A percentile compares a stretch with the other conserved stretches of the same genome.
These are phyloP conservation scores for Pantelozetes paolii DNA, from an alignment of 2,888 invertebrate species.

Conservation along the genomic window DNA sequence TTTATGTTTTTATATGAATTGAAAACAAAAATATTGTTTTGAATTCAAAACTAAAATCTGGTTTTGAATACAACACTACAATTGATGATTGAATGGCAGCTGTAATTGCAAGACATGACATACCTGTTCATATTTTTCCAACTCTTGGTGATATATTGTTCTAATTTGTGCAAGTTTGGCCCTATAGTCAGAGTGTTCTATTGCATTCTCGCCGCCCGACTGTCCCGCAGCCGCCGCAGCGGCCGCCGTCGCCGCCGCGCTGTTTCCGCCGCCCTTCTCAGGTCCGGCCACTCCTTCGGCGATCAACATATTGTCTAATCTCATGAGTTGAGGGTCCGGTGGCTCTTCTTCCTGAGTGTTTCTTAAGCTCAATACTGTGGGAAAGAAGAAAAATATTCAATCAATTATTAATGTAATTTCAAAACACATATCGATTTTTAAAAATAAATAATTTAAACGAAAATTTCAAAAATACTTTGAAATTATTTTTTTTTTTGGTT, in stretches of 20 bases:
- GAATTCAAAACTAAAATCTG: no score
- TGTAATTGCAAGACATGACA: conserved; percentile 46
- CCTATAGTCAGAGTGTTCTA: conserved; percentile 98
- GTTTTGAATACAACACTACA: no score
- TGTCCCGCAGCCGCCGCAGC: conserved; percentile 63
- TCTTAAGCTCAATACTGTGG: conserved; percentile 64
- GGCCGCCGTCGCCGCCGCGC: conserved; percentile 68
- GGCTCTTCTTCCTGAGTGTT: conserved; percentile 98
- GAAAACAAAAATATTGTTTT: no score
- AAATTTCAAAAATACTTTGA: no score
- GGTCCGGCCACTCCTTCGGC: conserved; percentile 97
- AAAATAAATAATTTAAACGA: conserved; percentile 5
- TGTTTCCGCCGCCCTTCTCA: conserved; percentile 70
- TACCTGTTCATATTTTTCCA: conserved; percentile 97
- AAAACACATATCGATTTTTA: neutral
- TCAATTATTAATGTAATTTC: conserved; percentile 35
- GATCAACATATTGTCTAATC: conserved; percentile 93
- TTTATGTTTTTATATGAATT: no score
- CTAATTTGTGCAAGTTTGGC: conserved; percentile 97
- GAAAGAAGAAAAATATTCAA: conserved; percentile 32
- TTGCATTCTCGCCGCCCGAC: conserved; percentile 83
- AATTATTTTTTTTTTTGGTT: neutral
- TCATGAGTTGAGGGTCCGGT: conserved; percentile 96
- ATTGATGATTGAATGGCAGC: no score
- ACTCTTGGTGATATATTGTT: conserved; percentile 96